phyloP scores from a whole-genome alignment of 2,888 invertebrate genomes.

The Eupeodes luniger region DNA sequence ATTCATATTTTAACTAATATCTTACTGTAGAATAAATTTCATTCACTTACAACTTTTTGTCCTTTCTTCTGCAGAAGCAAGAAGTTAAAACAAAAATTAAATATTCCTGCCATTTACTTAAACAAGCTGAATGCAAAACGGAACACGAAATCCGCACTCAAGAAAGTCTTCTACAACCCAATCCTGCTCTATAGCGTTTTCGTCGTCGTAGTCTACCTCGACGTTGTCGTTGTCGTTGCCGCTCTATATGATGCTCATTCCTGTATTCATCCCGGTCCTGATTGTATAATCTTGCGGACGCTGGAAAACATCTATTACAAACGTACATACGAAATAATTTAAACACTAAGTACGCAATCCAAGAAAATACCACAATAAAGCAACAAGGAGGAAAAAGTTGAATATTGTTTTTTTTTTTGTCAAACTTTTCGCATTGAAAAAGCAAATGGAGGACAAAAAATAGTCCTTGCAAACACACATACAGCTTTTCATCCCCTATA shows the following conservation, averaged over 20 bases:
- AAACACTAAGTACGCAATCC: conserved; percentile 57
- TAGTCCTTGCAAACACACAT: conserved; percentile 37
- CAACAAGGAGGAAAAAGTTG: conserved; percentile 42
- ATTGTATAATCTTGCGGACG: conserved; percentile 53
- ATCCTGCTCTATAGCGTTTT: background rate
- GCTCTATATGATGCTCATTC: background rate
- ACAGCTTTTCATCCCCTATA: background rate
- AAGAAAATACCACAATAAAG: conserved; percentile 43
- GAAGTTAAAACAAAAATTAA: conserved; percentile 2
- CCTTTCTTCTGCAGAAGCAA: background rate
- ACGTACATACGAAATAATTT: conserved; percentile 47
- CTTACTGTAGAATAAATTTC: conserved; percentile 26
- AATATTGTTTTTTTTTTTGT: conserved; percentile 14
- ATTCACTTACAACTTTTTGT: conserved; percentile 2
- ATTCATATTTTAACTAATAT: conserved; percentile 26
- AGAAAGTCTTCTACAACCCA: conserved; percentile 25
- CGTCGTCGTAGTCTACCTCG: no score
- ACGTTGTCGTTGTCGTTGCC: background rate
- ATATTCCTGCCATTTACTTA: conserved; percentile 11
- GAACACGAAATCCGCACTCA: conserved; percentile 22
- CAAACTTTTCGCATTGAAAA: conserved; percentile 29
- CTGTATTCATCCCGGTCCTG: background rate
- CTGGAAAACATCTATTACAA: conserved; percentile 55
- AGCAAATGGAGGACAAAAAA: background rate
- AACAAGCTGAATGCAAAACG: conserved; percentile 42